Evolutionary conservation across 2,888 invertebrate genomes (phyloP).

Genomic region (Druceiella hillmani): DNA sequence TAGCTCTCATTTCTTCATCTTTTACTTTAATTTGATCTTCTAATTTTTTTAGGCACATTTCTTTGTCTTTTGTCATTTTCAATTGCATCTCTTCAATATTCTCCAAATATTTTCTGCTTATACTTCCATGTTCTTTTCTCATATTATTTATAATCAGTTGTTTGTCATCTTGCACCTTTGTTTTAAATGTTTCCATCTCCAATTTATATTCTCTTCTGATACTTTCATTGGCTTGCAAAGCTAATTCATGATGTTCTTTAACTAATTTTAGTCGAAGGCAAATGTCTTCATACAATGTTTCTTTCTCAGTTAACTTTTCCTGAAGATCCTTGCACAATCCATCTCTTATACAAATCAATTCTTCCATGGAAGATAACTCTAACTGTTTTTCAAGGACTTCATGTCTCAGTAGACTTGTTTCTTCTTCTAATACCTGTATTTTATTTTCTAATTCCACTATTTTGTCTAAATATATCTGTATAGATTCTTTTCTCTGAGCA

Average conservation of each 20-base stretch:
- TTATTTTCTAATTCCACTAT: constrained; percentile 31
- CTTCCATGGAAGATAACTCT: constrained; percentile 39
- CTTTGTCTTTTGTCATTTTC: constrained; percentile 37
- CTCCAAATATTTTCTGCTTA: constrained; percentile 36
- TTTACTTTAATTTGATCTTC: constrained; percentile 34
- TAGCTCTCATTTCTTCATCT: constrained; percentile 43
- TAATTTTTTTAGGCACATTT: constrained; percentile 35
- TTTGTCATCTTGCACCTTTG: constrained; percentile 46
- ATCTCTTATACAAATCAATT: constrained; percentile 42
- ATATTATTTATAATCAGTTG: constrained; percentile 35
- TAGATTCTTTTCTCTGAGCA: too few relatives aligned
- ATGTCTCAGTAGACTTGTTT: constrained; percentile 38
- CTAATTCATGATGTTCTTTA: constrained; percentile 46
- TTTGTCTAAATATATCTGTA: constrained; percentile 18
- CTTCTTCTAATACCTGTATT: constrained; percentile 33
- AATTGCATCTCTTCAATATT: constrained; percentile 35
- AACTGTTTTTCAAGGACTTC: constrained; percentile 42
- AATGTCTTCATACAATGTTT: constrained; percentile 38
- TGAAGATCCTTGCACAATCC: constrained; percentile 45
- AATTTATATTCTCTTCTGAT: constrained; percentile 46
- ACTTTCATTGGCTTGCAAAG: constrained; percentile 48
- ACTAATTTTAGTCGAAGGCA: constrained; percentile 46
- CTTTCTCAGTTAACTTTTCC: constrained; percentile 37
- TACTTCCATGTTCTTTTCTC: constrained; percentile 37
- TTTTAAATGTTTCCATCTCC: constrained; percentile 41